phyloP scores from a whole-genome alignment of 1,140 invertebrate genomes.

The Theocolax elegans region DNA sequence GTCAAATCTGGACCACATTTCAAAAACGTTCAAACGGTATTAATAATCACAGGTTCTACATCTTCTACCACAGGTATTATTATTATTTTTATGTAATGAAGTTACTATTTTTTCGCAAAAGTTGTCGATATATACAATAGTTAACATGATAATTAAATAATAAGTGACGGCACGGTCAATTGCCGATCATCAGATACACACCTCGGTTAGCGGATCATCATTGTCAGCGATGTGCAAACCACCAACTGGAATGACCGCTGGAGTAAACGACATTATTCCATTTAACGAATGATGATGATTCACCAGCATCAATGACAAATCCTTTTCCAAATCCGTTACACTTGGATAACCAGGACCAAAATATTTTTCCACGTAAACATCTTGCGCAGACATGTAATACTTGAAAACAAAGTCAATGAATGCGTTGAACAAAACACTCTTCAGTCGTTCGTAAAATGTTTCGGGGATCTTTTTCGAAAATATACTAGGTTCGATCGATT shows the following conservation, averaged over 20 bases:
- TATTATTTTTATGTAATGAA: too few species aligned
- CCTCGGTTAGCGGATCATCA: slow-evolving; percentile 41
- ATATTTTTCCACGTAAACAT: slow-evolving; percentile 52
- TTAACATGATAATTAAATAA: too few species aligned
- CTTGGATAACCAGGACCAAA: slow-evolving; percentile 57
- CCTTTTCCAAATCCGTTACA: slow-evolving; percentile 61
- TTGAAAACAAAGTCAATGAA: slow-evolving; percentile 39
- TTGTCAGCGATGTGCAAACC: slow-evolving; percentile 67
- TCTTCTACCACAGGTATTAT: too few species aligned
- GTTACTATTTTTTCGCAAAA: too few species aligned
- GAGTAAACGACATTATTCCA: slow-evolving; percentile 64
- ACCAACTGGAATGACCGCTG: slow-evolving; percentile 68
- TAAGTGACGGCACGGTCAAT: too few species aligned
- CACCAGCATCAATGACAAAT: slow-evolving; percentile 66
- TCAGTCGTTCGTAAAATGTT: slow-evolving; percentile 72
- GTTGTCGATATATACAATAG: too few species aligned
- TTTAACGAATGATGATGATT: slow-evolving; percentile 70
- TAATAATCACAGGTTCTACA: too few species aligned
- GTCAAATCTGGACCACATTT: too few species aligned
- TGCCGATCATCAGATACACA: too few species aligned
- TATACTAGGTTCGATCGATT: slow-evolving; percentile 67
- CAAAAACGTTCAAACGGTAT: too few species aligned
- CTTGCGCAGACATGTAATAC: slow-evolving; percentile 43
- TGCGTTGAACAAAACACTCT: slow-evolving; percentile 2
- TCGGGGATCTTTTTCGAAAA: slow-evolving; percentile 68